Percentiles rank a stretch among this genome's conserved stretches.
Conservation (phyloP, 2,797 vertebrate species). For the Octomys mimax region DNA sequence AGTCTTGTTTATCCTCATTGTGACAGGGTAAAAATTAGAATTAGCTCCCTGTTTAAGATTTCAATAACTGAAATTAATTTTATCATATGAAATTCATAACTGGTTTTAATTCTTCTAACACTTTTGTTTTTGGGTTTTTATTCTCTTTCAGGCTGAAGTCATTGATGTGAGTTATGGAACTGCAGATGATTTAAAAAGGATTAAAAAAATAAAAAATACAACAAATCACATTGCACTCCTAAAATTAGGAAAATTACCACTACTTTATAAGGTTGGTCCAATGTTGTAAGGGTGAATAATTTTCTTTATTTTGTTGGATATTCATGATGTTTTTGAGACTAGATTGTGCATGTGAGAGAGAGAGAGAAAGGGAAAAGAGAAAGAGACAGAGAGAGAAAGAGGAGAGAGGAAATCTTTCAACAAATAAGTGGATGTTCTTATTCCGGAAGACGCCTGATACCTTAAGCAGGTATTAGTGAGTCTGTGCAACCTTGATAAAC, state of each 20-base stretch:
- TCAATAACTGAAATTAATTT: rapidly evolving
- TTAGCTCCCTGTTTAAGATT: not conserved
- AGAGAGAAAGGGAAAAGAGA: not conserved
- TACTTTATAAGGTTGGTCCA: constrained; percentile 95
- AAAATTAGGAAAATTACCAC: constrained; percentile 94
- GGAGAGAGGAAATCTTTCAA: not conserved
- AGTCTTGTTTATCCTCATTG: not conserved
- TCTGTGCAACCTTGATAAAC: not conserved
- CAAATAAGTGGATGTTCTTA: not conserved
- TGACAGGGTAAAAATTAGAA: not conserved
- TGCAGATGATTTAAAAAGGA: constrained; percentile 90
- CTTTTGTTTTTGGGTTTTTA: constrained; percentile 64
- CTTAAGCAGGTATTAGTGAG: not conserved
- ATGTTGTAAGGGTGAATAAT: not conserved
- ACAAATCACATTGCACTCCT: constrained; percentile 94
- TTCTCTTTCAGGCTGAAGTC: constrained; percentile 91
- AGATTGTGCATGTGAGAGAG: not conserved
- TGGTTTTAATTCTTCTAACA: not conserved
- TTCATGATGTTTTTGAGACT: not conserved
- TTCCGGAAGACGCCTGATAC: not conserved
- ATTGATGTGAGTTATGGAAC: constrained; percentile 95
- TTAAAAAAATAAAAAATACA: constrained; percentile 88
- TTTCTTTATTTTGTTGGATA: not conserved
- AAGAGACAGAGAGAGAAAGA: rapidly evolving
- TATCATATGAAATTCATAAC: not conserved